Percentiles rank a stretch among this genome's conserved stretches.
Conservation (phyloP, 1,140 invertebrate genomes). For the Papilio xuthus region DNA sequence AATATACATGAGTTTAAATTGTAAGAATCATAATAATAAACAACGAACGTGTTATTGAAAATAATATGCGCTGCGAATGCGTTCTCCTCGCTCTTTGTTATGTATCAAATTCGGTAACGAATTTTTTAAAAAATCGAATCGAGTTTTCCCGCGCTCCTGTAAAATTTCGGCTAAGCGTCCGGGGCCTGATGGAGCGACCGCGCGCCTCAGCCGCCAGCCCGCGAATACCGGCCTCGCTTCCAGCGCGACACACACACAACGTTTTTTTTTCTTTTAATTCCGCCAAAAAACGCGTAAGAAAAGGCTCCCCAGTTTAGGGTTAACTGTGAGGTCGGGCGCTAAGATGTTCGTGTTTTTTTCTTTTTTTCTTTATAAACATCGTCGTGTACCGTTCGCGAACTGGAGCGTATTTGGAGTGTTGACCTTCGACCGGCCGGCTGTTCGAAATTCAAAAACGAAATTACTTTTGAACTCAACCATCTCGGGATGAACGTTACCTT, state of each 20-base stretch:
- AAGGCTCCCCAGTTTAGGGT: slow-evolving; percentile 72
- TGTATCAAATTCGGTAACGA: slow-evolving; percentile 45
- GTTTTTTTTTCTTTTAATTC: slow-evolving; percentile 60
- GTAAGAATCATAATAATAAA: slow-evolving; percentile 71
- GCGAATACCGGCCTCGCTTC: slow-evolving; percentile 66
- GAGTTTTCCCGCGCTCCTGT: slow-evolving; percentile 73
- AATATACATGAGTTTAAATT: slow-evolving; percentile 66
- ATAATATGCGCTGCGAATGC: slow-evolving; percentile 54
- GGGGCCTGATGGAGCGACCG: slow-evolving; percentile 60
- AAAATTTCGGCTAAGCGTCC: slow-evolving; percentile 51
- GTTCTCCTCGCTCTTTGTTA: slow-evolving; percentile 33
- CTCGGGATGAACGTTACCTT: neutral
- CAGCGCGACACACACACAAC: slow-evolving; percentile 43
- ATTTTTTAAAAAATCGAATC: slow-evolving; percentile 48
- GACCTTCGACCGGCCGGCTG: slow-evolving; percentile 29
- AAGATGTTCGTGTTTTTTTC: slow-evolving; percentile 55
- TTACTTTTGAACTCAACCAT: neutral
- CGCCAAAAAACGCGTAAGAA: slow-evolving; percentile 74
- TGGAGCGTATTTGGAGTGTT: slow-evolving; percentile 34
- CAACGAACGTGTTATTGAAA: slow-evolving; percentile 62
- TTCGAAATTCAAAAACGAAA: slow-evolving; percentile 14
- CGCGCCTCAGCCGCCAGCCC: slow-evolving; percentile 66
- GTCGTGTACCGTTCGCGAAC: slow-evolving; percentile 35
- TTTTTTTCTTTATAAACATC: slow-evolving; percentile 26
- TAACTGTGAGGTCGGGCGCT: slow-evolving; percentile 68